Evolutionary conservation across 2,113 vertebrate genomes (phyloP), one percentile per base, ranked within the genome.

Genomic region (Anoura caudifer): DNA sequence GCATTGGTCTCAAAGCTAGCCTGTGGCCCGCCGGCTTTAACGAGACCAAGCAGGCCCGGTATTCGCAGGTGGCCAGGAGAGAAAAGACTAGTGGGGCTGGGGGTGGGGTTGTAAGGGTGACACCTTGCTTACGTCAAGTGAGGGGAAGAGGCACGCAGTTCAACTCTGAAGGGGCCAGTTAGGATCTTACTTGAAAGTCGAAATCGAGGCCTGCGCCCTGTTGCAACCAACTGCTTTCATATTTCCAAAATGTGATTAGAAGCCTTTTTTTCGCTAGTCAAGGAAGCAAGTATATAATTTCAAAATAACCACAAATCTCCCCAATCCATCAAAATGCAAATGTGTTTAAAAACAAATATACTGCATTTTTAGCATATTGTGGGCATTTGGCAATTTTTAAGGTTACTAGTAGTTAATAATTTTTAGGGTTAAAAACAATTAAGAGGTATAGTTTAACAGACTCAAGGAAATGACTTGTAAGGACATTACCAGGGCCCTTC

Each of bases 401-500:
- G 12, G 69, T 61, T 13, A 86, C 2, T n/a, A 47, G 61, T 26
- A 17, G 20, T 65, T 73, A 15, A 11, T 72, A 28, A 28, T 15
- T 28, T 43, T 43, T 26, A 43, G 22, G 70, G 50, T 47, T 22
- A 91, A 72, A 47, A 56, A 43, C 33, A 50, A 28, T 7, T 80
- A 88, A 84, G 24, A 41, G 14, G 2, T 76, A 43, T 7, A 50
- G 75, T 77, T 96, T 94, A 97, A 82, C 81, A 83, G 95, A 63
- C 13, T 50, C 9, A n/a, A 70, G 56, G 26, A 16, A 52, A 61
- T 87, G 47, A 54, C 3, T 93, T 24, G 36, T 54, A 50, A 90
- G 41, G 63, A 83, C 24, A 73, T 70, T 84, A 33, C 79, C 11
- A 59, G 28, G 17, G 33, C 31, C 9, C 28, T 94, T 91, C 6